phyloP scores from a whole-genome alignment of 2,888 invertebrate genomes.

The Harpalus rufipes region DNA sequence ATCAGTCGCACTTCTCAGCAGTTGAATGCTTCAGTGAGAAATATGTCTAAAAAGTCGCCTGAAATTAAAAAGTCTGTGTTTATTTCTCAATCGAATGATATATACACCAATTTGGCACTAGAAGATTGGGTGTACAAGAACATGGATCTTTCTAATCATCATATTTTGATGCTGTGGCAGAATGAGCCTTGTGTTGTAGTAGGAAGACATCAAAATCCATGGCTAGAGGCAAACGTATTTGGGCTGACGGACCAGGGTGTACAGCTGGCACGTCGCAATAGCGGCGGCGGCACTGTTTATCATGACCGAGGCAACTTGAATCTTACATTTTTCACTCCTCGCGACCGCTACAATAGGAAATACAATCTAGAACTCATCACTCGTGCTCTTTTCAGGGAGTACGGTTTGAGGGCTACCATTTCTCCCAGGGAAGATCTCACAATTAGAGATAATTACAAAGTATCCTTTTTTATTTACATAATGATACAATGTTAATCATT shows the following conservation, averaged over 20 bases:
- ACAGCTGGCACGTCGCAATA: constrained; percentile 91
- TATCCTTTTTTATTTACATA: constrained; percentile 77
- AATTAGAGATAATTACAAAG: constrained; percentile 87
- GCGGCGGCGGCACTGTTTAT: constrained; percentile 98
- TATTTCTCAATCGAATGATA: constrained; percentile 93
- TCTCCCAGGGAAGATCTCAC: constrained; percentile 93
- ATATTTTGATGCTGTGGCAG: constrained; percentile 93
- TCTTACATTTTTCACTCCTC: constrained; percentile 93
- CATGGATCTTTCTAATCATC: constrained; percentile 89
- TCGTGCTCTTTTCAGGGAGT: constrained; percentile 89
- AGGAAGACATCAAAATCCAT: constrained; percentile 98
- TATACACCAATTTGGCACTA: constrained; percentile 95
- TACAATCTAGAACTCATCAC: constrained; percentile 93
- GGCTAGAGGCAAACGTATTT: constrained; percentile 92
- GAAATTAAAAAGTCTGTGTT: constrained; percentile 90
- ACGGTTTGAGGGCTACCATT: constrained; percentile 87
- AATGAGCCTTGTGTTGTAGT: constrained; percentile 97
- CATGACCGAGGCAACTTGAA: constrained; percentile 97
- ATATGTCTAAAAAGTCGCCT: constrained; percentile 33
- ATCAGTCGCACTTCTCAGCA: constrained; percentile 34
- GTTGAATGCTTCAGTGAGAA: constrained; percentile 18
- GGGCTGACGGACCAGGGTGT: constrained; percentile 83
- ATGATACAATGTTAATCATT: constrained; percentile 25
- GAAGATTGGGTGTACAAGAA: constrained; percentile 98
- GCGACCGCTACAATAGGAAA: constrained; percentile 89